phyloP scores from a whole-genome alignment of 2,113 vertebrate species.

The Phocoena sinus region DNA sequence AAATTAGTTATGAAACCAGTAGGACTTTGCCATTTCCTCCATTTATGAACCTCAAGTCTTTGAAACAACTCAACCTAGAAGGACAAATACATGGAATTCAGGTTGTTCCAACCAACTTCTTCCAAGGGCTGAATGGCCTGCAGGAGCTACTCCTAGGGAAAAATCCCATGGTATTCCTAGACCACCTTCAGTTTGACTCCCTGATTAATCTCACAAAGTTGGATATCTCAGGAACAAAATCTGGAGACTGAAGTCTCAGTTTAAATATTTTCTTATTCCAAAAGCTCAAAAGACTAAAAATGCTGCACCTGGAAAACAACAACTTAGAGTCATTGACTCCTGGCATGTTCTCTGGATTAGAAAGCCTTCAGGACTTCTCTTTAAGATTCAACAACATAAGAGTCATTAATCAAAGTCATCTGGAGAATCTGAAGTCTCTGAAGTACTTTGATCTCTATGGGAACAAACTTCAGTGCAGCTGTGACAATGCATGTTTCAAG shows the following conservation, averaged over 20 bases:
- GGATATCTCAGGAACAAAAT: constrained; percentile 78
- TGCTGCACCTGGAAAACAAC: constrained; percentile 82
- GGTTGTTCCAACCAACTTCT: constrained; percentile 55
- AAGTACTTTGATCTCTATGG: constrained; percentile 85
- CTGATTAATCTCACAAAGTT: constrained; percentile 77
- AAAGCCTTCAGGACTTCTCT: constrained; percentile 69
- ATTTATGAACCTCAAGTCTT: constrained; percentile 75
- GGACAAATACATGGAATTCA: constrained; percentile 66
- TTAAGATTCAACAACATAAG: constrained; percentile 86
- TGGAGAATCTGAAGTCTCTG: constrained; percentile 78
- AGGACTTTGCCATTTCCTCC: constrained; percentile 71
- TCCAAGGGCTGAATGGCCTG: constrained; percentile 59
- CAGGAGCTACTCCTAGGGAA: constrained; percentile 74
- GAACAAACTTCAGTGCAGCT: constrained; percentile 85
- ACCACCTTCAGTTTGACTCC: constrained; percentile 78
- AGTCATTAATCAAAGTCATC: constrained; percentile 69
- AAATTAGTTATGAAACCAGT: constrained; percentile 66
- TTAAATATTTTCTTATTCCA: constrained; percentile 78
- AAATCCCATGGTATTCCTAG: constrained; percentile 81
- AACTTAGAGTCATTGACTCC: constrained; percentile 80
- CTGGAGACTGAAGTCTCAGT: constrained; percentile 25
- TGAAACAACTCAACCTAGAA: constrained; percentile 71
- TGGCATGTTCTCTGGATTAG: constrained; percentile 87
- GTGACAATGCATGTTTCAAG: constrained; percentile 75
- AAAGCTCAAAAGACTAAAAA: constrained; percentile 80